Conservation (phyloP, 2,797 vertebrate species). For the Mormyrops attenuatus region DNA sequence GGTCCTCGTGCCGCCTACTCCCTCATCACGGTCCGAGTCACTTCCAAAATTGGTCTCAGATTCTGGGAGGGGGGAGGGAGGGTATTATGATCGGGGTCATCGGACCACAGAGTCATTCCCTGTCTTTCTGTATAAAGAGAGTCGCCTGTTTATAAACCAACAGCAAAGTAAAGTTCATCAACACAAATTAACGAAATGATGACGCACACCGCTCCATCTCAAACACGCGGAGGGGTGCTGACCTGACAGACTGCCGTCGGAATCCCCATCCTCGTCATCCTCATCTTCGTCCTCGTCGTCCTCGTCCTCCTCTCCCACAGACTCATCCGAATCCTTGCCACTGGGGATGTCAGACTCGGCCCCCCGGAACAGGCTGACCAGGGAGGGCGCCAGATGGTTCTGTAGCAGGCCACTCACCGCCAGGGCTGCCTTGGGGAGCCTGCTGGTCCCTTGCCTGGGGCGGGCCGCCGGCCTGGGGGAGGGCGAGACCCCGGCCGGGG, state of each 20-base stretch:
- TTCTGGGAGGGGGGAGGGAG: slow-evolving; percentile 59
- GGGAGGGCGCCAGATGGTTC: slow-evolving; percentile 76
- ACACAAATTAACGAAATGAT: neutral
- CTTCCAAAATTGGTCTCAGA: slow-evolving; percentile 97
- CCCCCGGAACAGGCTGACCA: slow-evolving; percentile 86
- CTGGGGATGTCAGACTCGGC: slow-evolving; percentile 78
- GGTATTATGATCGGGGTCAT: neutral
- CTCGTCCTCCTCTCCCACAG: slow-evolving; percentile 91
- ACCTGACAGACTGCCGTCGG: slow-evolving; percentile 97
- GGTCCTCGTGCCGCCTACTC: slow-evolving; percentile 73
- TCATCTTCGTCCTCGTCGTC: slow-evolving; percentile 82
- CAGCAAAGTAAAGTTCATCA: neutral
- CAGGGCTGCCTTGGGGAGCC: slow-evolving; percentile 60
- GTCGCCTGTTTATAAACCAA: neutral
- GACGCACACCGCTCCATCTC: neutral
- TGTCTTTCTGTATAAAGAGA: neutral
- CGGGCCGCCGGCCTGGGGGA: slow-evolving; percentile 78
- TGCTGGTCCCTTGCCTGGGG: slow-evolving; percentile 80
- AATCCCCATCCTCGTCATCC: slow-evolving; percentile 82
- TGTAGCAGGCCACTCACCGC: slow-evolving; percentile 70
- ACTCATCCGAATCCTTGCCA: slow-evolving; percentile 96
- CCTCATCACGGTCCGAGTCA: slow-evolving; percentile 82
- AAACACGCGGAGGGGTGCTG: neutral
- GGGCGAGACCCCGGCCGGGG: slow-evolving; percentile 58
- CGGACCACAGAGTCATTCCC: neutral